Base-by-base conservation (phyloP, 2,888 invertebrate genomes). In the Amphipyra tragopoginis region DNA sequence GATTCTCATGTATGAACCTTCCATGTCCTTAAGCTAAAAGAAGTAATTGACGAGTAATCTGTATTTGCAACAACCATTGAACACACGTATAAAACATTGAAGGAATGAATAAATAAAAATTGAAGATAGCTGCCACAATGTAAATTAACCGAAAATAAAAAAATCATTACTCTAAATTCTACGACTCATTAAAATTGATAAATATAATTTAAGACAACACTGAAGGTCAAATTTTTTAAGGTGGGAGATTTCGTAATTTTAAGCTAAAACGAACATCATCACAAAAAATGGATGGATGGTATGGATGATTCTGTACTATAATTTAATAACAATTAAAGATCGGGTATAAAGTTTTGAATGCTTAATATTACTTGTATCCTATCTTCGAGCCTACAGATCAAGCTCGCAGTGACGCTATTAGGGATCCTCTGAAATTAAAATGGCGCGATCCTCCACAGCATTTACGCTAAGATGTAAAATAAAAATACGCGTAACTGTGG, bases 171-270 rank as follows among this genome's bases (percentile, higher is more conserved):
- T 66, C 44, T 65, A 72, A 52, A 70, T 51, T 60, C 33, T 71
- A 71, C 8, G 51, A 55, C 36, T 65, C 49, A 52, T 72, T 26
- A 21, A 53, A 56, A 61, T 59, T 51, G 53, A 47, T 71, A 45
- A 45, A 40, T 7, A 55, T 10, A 51, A 42, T 49, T 51, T 45
- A 52, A 68, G 62, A 67, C 57, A 64, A 56, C 55, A 69, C 52
- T 65, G 38, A 64, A 40, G 50, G 49, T 68, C 21, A 21, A 15
- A 42, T 34, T 48, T 58, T 56, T 57, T 44, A 75, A 77, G 78
- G 79, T 79, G 78, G 78, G 78, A 70, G 55, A 68, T 79, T 79
- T 79, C 78, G 72, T 78, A 60, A 77, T 50, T 63, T 68, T 75
- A 75, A 40, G 50, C 69, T 73, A 68, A 68, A 58, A 56, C 48